Base-by-base conservation (phyloP, 2,888 invertebrate species). In the Drosophila macrospina region DNA sequence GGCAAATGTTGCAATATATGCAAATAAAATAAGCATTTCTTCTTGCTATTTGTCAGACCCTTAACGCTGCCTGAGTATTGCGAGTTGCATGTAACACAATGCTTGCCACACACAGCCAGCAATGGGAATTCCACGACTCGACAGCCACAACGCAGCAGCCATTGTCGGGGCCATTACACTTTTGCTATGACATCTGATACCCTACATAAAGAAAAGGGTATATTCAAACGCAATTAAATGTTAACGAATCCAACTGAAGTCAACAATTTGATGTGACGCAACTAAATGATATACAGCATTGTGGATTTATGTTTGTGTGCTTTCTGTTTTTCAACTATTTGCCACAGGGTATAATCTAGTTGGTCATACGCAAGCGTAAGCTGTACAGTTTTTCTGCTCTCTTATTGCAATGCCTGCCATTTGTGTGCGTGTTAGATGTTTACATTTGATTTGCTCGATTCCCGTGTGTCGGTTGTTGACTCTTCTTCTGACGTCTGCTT, bases 401-500 rank as follows among this genome's bases (percentile, higher is more conserved):
- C 48, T 50, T 56, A 42, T 52, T 61, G 60, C 73, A 13, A 11
- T 44, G 32, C 7, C 69, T 54, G 63, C 68, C 41, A 24, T 15
- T n/a, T 32, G 30, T 51, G 48, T 56, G 47, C 45, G 54, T 57
- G 24, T 45, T 55, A 26, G 55, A 51, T 86, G 83, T 86, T 84
- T 84, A 77, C 86, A 72, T 84, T 84, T 81, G 83, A 84, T 86
- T 84, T 86, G 72, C 79, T 83, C 69, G 69, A 79, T 77, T 84
- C 69, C 67, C 65, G 63, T 73, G 50, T 69, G 60, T 68, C 60
- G 55, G 41, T 61, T 48, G 52, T 61, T 62, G 42, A 61, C 64
- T 51, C 13, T 54, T 51, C 13, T 54, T 55, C 36, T 16, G 28
- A 47, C 51, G 50, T 32, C 45, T 50, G 44, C 24, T 24, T 42